These are phyloP conservation scores for Drosophila kurseongensis DNA, from an alignment of 1,140 invertebrate genomes.

Conservation along the genomic window DNA sequence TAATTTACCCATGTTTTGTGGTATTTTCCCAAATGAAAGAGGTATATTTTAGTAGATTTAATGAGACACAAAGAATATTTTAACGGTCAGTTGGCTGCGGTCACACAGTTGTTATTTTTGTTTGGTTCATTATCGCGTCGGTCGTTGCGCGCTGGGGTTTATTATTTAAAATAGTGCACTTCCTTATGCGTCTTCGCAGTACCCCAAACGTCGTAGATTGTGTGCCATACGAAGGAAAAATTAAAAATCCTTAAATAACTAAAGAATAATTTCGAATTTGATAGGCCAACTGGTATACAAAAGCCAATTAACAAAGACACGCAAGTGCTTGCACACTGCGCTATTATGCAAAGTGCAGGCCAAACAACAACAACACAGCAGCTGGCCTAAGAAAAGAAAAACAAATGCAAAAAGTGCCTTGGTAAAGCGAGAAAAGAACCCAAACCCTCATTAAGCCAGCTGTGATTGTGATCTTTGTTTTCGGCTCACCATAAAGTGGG, in stretches of 20 bases:
- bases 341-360: slow-evolving; percentile 51
- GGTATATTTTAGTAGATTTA: not conserved
- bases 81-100: not conserved
- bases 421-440: not conserved
- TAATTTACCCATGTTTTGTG: too few species aligned
- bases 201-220: not conserved
- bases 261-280: not conserved
- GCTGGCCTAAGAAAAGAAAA: slow-evolving; percentile 20
- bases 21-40: too few species aligned
- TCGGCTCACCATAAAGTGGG: slow-evolving; percentile 9
- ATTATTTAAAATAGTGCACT: slow-evolving; percentile 23
- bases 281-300: not conserved
- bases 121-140: slow-evolving; percentile 6
- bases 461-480: slow-evolving; percentile 24
- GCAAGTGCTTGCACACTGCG: slow-evolving; percentile 21
- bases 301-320: slow-evolving; percentile 25
- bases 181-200: slow-evolving; percentile 9
- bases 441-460: not conserved
- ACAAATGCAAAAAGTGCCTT: slow-evolving; percentile 38
- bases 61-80: not conserved
- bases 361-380: slow-evolving; percentile 1
- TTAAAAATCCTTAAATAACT: slow-evolving; percentile 24
- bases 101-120: slow-evolving; percentile 21
- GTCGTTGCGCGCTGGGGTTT: slow-evolving; percentile 26
- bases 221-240: not conserved